These are phyloP conservation scores for Tinea trinotella DNA, from an alignment of 2,888 invertebrate genomes.

Conservation along the genomic window DNA sequence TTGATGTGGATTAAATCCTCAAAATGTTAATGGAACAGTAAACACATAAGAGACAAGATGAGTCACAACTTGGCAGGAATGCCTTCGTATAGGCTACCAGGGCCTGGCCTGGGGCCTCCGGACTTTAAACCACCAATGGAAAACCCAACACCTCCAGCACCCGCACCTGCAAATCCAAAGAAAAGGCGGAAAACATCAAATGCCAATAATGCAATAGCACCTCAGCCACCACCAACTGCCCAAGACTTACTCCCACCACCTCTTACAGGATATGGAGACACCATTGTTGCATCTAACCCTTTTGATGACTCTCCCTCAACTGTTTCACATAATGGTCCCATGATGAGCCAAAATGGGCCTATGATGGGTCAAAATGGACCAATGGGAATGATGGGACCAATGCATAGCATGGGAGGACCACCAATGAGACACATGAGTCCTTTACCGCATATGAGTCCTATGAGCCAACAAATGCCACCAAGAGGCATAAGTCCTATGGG, in stretches of 20 bases:
- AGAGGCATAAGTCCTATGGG: slow-evolving; percentile 78
- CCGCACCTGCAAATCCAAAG: slow-evolving; percentile 87
- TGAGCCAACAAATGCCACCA: slow-evolving; percentile 76
- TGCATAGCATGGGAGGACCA: slow-evolving; percentile 75
- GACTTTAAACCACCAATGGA: slow-evolving; percentile 83
- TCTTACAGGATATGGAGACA: slow-evolving; percentile 92
- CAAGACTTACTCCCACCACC: slow-evolving; percentile 89
- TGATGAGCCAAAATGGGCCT: slow-evolving; percentile 76
- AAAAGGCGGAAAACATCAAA: slow-evolving; percentile 88
- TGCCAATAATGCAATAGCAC: slow-evolving; percentile 75
- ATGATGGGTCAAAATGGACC: slow-evolving; percentile 79
- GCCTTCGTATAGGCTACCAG: slow-evolving; percentile 84
- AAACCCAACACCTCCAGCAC: slow-evolving; percentile 77
- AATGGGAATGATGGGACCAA: slow-evolving; percentile 76
- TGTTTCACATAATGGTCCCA: slow-evolving; percentile 72
- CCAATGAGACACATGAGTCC: slow-evolving; percentile 79
- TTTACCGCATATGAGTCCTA: slow-evolving; percentile 74
- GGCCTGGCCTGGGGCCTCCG: slow-evolving; percentile 78
- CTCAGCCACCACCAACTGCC: slow-evolving; percentile 79
- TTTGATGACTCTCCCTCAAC: slow-evolving; percentile 91
- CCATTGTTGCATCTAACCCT: slow-evolving; percentile 94
- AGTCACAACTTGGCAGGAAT: slow-evolving; percentile 87
- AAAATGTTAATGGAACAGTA: slow-evolving; percentile 53
- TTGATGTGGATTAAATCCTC: slow-evolving; percentile 35
- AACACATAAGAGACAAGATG: slow-evolving; percentile 69